Evolutionary conservation across 2,888 invertebrate genomes (phyloP), one percentile per base, ranked within the genome.

Genomic region (Xylota segnis): DNA sequence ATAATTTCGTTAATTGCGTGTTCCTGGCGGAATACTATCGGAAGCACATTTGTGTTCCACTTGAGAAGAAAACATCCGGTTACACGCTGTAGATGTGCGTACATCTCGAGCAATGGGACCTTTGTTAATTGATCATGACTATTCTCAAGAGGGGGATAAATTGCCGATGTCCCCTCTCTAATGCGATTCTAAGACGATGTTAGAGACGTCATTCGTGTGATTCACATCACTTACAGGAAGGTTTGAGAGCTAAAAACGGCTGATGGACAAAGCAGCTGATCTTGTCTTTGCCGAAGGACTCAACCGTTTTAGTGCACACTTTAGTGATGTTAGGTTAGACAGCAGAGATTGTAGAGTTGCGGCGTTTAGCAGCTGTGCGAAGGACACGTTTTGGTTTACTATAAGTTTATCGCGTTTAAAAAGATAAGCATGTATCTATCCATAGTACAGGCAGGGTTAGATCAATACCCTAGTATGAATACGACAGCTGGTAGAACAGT

Each of bases 61-160:
- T 59, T 76, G 59, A 52, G 40, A 43, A 61, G 76, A 43, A 32
- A 7, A 68, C 52, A 45, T 77, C 70, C 70, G 70, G 70, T 59
- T 40, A 6, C 12, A 14, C 0, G 14, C n/a, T 37, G 14, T 23
- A 34, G 4, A 52, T 16, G 27, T 37, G 23, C 66, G 37, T 52
- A 23, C n/a, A n/a, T n/a, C 14, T 9, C 12, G 12, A 14, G 14
- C 34, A 56, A 10, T 10, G 5, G 14, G 5, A 56, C 56, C 56
- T 75, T 16, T 2, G 40, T 23, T 32, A 43, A 43, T 63, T 63
- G 52, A 54, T 52, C 61, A 23, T 32, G 40, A 72, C 16, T 47
- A 34, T 47, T 70, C 32, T 45, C 32, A 54, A 63, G 63, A 43
- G 34, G 45, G 14, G 14, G n/a, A 61, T 9, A 23, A 29, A 56